These are phyloP conservation scores for Lepilemur ruficaudatus DNA, from an alignment of 2,797 vertebrate genomes.

Conservation along the genomic window DNA sequence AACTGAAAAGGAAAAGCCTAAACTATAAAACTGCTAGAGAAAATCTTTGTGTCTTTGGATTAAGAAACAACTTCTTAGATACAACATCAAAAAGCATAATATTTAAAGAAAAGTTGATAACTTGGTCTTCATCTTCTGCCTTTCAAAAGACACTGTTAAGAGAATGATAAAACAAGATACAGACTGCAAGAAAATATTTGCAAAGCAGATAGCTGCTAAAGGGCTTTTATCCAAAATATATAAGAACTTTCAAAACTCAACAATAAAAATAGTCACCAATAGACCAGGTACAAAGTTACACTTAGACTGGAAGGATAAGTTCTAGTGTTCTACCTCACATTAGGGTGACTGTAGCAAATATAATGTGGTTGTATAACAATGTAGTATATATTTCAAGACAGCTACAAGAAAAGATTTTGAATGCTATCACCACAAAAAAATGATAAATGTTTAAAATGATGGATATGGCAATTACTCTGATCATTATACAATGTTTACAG, in stretches of 20 bases:
- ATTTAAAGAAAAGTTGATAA: not conserved
- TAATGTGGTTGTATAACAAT: too few relatives aligned
- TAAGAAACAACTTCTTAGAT: not conserved
- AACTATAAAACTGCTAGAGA: not conserved
- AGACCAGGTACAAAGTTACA: not conserved
- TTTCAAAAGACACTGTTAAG: not conserved
- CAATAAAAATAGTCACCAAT: not conserved
- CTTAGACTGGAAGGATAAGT: not conserved
- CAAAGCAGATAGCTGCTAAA: not conserved
- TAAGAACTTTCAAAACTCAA: not conserved
- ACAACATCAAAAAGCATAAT: not conserved
- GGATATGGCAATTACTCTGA: not conserved
- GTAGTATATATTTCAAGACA: not conserved
- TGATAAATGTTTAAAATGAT: not conserved
- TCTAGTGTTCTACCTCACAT: not conserved
- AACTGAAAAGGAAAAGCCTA: not conserved
- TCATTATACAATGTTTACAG: not conserved
- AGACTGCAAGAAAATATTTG: not conserved
- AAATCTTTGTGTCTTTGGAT: not conserved
- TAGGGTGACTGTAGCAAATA: not conserved
- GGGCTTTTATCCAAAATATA: not conserved
- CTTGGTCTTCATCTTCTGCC: not conserved
- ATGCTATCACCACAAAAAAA: not conserved
- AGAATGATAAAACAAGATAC: not conserved
- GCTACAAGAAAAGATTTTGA: not conserved